Percentiles rank a stretch among this genome's conserved stretches.
These are phyloP conservation scores for Lophotriccus pileatus DNA, from an alignment of 2,797 vertebrate genomes.

Conservation along the genomic window DNA sequence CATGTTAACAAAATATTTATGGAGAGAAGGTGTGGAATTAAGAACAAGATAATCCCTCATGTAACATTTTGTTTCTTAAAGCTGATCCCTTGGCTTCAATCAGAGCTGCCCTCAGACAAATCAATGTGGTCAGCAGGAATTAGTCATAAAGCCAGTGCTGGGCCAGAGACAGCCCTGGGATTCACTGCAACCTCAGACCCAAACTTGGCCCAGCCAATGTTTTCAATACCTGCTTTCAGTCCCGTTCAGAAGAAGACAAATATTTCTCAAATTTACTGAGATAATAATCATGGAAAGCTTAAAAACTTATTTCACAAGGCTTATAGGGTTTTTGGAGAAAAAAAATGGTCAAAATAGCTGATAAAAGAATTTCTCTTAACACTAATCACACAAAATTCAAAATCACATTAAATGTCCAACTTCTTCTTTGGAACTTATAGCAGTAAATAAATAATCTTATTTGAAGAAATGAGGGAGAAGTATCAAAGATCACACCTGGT, in stretches of 20 bases:
- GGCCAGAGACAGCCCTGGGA: neutral
- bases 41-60: neutral
- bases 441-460: neutral
- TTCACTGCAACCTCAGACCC: neutral
- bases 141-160: neutral
- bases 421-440: neutral
- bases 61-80: neutral
- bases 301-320: neutral
- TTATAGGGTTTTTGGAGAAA: neutral
- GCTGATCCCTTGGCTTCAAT: neutral
- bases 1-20: neutral
- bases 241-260: neutral
- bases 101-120: neutral
- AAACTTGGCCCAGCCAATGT: neutral
- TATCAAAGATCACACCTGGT: neutral
- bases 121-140: neutral
- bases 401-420: neutral
- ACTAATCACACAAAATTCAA: neutral
- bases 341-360: neutral
- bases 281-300: neutral
- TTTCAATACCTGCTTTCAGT: neutral
- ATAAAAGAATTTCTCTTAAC: neutral
- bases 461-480: neutral
- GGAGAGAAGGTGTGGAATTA: neutral
- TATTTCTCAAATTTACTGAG: neutral